Conservation (phyloP, 2,888 invertebrate genomes). For the Catocala fraxini region DNA sequence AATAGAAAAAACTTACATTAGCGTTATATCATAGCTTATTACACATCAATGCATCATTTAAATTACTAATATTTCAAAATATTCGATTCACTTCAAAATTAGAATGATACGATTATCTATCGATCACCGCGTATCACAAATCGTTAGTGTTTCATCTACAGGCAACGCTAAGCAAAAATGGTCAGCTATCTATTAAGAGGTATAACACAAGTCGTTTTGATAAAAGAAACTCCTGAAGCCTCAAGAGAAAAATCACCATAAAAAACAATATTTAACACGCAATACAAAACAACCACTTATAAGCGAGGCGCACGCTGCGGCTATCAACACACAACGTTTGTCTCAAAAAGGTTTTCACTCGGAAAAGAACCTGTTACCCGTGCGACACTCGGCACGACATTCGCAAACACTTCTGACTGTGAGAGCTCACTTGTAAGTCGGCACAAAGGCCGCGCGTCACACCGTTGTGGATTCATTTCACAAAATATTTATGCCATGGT, state of each 20-base stretch:
- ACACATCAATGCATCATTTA: too few species aligned
- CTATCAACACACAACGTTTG: conserved; percentile 41
- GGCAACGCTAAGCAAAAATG: too few species aligned
- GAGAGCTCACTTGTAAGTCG: conserved; percentile 60
- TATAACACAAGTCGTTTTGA: not conserved
- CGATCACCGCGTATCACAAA: too few species aligned
- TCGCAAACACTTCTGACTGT: conserved; percentile 60
- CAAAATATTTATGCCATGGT: too few species aligned
- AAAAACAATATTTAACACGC: not conserved
- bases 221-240: not conserved
- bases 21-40: too few species aligned
- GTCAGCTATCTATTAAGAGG: too few species aligned
- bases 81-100: too few species aligned
- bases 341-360: conserved; percentile 54
- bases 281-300: not conserved
- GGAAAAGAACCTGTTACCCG: conserved; percentile 60
- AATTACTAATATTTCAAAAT: too few species aligned
- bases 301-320: conserved; percentile 1
- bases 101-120: too few species aligned
- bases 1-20: too few species aligned
- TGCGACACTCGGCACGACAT: conserved; percentile 58
- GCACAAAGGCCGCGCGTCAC: conserved; percentile 55
- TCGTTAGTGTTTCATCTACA: too few species aligned
- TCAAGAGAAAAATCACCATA: not conserved
- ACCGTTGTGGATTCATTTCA: conserved; percentile 32